Base-by-base conservation (phyloP, 2,888 invertebrate genomes). In the Yponomeuta evonymella region DNA sequence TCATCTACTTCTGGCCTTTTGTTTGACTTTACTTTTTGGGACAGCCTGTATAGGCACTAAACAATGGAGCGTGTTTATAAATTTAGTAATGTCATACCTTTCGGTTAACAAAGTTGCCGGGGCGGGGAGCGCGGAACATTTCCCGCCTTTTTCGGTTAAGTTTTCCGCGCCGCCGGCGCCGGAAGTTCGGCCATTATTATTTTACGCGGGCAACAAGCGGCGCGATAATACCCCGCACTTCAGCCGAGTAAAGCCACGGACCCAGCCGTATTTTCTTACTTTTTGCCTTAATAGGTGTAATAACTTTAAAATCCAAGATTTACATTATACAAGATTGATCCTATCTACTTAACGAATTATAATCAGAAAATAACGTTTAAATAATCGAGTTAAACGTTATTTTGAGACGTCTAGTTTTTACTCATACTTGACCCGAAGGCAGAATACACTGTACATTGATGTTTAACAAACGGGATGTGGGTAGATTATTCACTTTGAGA, bases 131-230 rank as follows among this genome's bases (percentile, higher is more conserved):
- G 80, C 74, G 84, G 84, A 90, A 91, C 92, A 90, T 88, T 90
- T 90, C 89, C 89, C 82, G 90, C 86, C 84, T 89, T 90, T 90
- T 90, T 90, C 88, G 87, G 84, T 82, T 82, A 89, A 90, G 87
- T 90, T 91, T 90, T 87, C 90, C 88, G 80, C 89, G 90, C 89
- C 88, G 84, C 83, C 90, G 93, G 93, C 93, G 90, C 92, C 93
- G 90, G 93, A 93, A 93, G 90, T 93, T 93, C 87, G 85, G 83
- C 90, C 92, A 92, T 93, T 93, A 93, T 92, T 92, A 92, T 93
- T 93, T 93, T 91, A 93, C 91, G 92, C 92, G 90, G 90, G 87
- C 88, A 90, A 92, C 93, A 93, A 93, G 92, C 92, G 90, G 92
- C 83, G 92, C 92, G 93, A 93, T 93, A 93, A 93, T 93, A 92